phyloP scores from a whole-genome alignment of 2,797 vertebrate genomes.

The Pseudocheirus occidentalis region DNA sequence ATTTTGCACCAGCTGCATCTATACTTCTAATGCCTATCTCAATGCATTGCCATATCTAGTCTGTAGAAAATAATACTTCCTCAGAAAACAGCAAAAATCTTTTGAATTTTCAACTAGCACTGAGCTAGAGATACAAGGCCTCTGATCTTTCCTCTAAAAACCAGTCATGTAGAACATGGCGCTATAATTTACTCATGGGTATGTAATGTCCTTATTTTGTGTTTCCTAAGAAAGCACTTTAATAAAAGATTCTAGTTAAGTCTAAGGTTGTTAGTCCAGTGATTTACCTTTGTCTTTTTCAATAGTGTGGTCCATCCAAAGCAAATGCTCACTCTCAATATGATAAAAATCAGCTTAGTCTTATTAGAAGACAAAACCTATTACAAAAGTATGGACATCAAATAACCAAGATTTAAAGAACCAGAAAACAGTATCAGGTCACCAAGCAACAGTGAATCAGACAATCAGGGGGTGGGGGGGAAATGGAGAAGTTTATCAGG shows the following conservation, averaged over 20 bases:
- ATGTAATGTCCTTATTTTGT: not conserved
- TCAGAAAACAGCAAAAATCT: not conserved
- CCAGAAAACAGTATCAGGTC: not conserved
- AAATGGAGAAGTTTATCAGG: not conserved
- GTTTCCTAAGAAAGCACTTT: not conserved
- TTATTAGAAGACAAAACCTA: not conserved
- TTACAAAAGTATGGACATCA: not conserved
- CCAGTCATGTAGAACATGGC: not conserved
- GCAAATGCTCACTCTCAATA: not conserved
- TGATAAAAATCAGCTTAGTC: not conserved
- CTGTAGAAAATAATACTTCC: not conserved
- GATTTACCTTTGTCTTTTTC: not conserved
- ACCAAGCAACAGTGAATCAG: not conserved
- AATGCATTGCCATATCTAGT: not conserved
- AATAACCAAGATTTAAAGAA: not conserved
- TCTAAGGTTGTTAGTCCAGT: not conserved
- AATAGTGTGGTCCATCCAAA: not conserved
- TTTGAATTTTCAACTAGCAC: not conserved
- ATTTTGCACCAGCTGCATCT: not conserved
- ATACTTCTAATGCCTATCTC: not conserved
- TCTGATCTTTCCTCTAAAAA: not conserved
- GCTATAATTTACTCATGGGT: not conserved
- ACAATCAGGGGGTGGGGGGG: not conserved
- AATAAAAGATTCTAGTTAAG: not conserved
- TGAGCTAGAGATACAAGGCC: not conserved